These are phyloP conservation scores for Melinaea menophilus DNA, from an alignment of 2,888 invertebrate species.

Conservation along the genomic window DNA sequence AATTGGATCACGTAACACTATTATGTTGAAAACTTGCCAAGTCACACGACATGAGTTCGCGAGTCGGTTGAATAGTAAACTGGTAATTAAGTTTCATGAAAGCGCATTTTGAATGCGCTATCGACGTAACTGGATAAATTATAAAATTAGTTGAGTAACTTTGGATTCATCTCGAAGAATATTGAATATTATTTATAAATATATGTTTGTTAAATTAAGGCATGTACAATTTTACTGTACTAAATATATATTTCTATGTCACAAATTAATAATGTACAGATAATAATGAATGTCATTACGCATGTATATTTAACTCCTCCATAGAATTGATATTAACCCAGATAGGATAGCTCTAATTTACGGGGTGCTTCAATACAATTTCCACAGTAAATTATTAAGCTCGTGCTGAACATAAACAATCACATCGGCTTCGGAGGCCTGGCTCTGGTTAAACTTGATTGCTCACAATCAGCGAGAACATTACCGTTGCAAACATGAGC, in stretches of 20 bases:
- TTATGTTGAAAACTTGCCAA: conserved; percentile 19
- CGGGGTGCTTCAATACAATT: conserved; percentile 4
- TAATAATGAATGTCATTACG: too few species aligned
- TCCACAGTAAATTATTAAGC: conserved; percentile 6
- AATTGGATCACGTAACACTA: conserved; percentile 12
- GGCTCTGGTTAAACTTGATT: conserved; percentile 37
- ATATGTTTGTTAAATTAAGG: too few species aligned
- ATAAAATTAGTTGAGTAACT: background rate
- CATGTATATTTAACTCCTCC: too few species aligned
- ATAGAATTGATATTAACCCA: background rate
- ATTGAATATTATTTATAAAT: background rate
- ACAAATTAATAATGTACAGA: too few species aligned
- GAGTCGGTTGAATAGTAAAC: conserved; percentile 19
- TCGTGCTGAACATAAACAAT: conserved; percentile 11
- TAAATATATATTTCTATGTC: too few species aligned
- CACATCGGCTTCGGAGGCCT: conserved; percentile 26
- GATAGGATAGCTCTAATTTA: background rate
- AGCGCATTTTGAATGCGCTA: background rate
- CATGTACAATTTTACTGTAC: too few species aligned
- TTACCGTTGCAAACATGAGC: conserved; percentile 44
- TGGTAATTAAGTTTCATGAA: conserved; percentile 8
- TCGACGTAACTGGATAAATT: background rate
- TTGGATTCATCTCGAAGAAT: background rate
- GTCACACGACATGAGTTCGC: conserved; percentile 12
- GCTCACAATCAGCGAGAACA: conserved; percentile 43